phyloP scores from a whole-genome alignment of 1,140 invertebrate genomes.

The Choristoneura fumiferana region DNA sequence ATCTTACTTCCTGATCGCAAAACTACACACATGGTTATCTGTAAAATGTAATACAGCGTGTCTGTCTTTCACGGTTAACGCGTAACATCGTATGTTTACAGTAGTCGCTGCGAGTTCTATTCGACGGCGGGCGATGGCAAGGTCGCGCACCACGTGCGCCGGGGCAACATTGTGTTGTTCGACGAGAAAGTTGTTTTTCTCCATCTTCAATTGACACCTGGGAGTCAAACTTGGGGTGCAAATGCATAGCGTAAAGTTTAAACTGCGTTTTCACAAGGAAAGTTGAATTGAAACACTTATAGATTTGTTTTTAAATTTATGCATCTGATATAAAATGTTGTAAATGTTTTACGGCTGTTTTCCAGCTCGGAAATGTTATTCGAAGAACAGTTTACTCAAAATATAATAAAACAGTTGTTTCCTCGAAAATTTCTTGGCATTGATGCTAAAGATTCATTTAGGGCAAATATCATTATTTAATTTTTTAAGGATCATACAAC shows the following conservation, averaged over 20 bases:
- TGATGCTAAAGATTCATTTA: too few relatives aligned
- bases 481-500: too few relatives aligned
- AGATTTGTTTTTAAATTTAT: too few relatives aligned
- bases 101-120: not conserved
- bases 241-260: slow-evolving; percentile 2
- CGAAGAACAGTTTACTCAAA: too few relatives aligned
- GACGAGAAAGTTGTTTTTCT: slow-evolving; percentile 20
- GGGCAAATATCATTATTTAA: too few relatives aligned
- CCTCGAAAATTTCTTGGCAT: too few relatives aligned
- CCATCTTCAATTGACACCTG: slow-evolving; percentile 6
- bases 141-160: slow-evolving; percentile 58
- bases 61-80: slow-evolving; percentile 32
- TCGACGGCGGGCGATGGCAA: slow-evolving; percentile 31
- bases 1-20: not conserved
- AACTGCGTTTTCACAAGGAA: too few relatives aligned
- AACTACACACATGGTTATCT: slow-evolving; percentile 9
- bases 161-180: slow-evolving; percentile 29
- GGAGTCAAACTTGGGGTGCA: not conserved
- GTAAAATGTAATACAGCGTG: slow-evolving; percentile 26
- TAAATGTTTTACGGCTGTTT: slow-evolving; percentile 8
- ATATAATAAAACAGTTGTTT: too few relatives aligned
- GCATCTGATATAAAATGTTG: not conserved
- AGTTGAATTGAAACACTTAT: too few relatives aligned
- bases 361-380: not conserved
- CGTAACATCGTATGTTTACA: slow-evolving; percentile 32